Evolutionary conservation across 2,888 invertebrate genomes (phyloP).

Genomic region (Deroplatys truncata): DNA sequence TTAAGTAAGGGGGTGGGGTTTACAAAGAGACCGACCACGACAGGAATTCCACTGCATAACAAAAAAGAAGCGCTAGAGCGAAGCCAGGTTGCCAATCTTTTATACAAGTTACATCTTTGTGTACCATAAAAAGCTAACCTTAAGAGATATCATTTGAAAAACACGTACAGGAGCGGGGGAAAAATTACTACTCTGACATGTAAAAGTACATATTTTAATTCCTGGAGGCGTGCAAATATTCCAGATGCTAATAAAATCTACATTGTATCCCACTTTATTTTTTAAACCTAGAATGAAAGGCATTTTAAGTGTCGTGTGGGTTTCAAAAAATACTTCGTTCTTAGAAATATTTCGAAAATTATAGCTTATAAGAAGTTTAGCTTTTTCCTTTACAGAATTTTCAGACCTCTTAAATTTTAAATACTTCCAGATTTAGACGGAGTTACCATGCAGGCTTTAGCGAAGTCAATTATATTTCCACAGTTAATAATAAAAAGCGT

Average conservation of each 20-base stretch:
- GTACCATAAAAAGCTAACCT: background rate
- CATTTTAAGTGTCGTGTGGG: background rate
- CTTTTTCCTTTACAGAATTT: background rate
- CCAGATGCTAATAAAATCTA: background rate
- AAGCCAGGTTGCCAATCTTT: background rate
- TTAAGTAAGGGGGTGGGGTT: background rate
- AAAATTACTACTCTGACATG: background rate
- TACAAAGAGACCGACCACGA: background rate
- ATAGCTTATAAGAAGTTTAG: background rate
- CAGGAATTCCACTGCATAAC: background rate
- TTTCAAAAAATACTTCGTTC: background rate
- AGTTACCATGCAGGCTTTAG: background rate
- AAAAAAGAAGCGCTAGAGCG: background rate
- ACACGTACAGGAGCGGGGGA: background rate
- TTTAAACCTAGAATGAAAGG: background rate
- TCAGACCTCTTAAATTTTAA: background rate
- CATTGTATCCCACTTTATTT: background rate
- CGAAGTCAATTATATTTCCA: background rate
- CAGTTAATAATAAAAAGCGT: background rate
- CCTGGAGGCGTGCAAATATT: background rate
- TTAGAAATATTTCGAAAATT: background rate
- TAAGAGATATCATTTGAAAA: background rate
- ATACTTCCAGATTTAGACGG: background rate
- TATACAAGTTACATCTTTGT: background rate
- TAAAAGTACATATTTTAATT: conserved; percentile 1